Base-by-base conservation (phyloP, 2,888 invertebrate genomes). In the Apoderus coryli region DNA sequence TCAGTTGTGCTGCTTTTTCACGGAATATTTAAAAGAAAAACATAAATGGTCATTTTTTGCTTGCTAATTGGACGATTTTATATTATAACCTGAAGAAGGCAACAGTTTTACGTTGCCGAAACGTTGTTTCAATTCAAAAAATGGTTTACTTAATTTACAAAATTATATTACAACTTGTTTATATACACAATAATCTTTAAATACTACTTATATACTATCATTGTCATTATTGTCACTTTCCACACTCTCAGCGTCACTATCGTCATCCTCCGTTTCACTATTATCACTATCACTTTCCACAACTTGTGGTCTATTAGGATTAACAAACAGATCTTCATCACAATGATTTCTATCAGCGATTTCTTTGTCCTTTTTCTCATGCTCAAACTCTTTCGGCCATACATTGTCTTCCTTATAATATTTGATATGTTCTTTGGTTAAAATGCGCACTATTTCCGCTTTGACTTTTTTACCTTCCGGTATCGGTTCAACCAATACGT, bases 381-480 rank as follows among this genome's bases (percentile, higher is more conserved):
- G 34, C 16, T 38, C 36, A 44, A 66, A 65, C 19, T 54, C 59
- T 33, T 50, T 43, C 0, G 69, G 70, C 70, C 70, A 71, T 14
- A 63, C 53, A 4, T 63, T 63, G 14, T 62, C 59, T 33, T 72
- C 66, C 52, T 70, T 72, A 41, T 67, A 74, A 50, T 68, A 71
- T 49, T 73, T 75, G 4, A 76, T 66, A 35, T 76, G 73, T 41
- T 75, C 72, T 12, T 65, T 65, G 14, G 73, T 74, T 40, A 80
- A 60, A 38, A 78, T 75, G 54, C 69, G 73, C 1, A 76, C 71
- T 44, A 95, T 92, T 65, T 95, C 95, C 0, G 77, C 95, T 51
- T 81, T 84, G 0, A 95, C 93, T 65, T 90, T 93, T 44, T 82
- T 79, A 9, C 93, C 93, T 59, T 96, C 95, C 22, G 67, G 63